Evolutionary conservation across 2,888 invertebrate species (phyloP).

Genomic region (Caenorhabditis imperialis): DNA sequence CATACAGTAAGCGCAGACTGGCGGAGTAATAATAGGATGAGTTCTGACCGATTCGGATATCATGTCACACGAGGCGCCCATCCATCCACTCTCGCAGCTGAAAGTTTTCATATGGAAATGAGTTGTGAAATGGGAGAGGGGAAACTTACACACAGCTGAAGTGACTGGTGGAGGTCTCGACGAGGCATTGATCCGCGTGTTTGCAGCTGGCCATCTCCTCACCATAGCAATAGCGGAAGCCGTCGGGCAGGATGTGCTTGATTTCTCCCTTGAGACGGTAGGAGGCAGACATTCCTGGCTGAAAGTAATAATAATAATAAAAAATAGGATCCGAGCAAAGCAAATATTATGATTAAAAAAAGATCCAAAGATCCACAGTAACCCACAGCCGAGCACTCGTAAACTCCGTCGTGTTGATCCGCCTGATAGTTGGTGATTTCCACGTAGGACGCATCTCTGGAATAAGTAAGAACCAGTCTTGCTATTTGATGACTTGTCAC

Average conservation of each 20-base stretch:
- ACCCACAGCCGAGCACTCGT: slow-evolving; percentile 54
- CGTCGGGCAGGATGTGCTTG: slow-evolving; percentile 47
- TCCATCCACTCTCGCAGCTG: slow-evolving; percentile 56
- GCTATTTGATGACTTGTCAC: slow-evolving; percentile 11
- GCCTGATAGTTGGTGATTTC: slow-evolving; percentile 39
- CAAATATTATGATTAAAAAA: too few relatives aligned
- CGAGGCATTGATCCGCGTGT: slow-evolving; percentile 48
- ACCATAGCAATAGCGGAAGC: slow-evolving; percentile 53
- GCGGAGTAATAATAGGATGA: slow-evolving; percentile 44
- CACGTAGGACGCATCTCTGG: slow-evolving; percentile 43
- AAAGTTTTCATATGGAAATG: slow-evolving; percentile 20
- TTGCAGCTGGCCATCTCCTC: slow-evolving; percentile 56
- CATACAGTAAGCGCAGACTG: slow-evolving; percentile 58
- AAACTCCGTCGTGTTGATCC: slow-evolving; percentile 47
- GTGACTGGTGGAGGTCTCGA: slow-evolving; percentile 36
- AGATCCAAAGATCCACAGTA: too few relatives aligned
- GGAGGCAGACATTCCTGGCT: slow-evolving; percentile 60
- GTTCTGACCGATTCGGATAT: slow-evolving; percentile 52
- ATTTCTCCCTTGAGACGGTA: slow-evolving; percentile 52
- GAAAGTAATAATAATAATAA: slow-evolving; percentile 21
- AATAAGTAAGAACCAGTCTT: slow-evolving; percentile 1
- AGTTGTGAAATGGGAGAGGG: not conserved
- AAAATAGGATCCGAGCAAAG: too few relatives aligned
- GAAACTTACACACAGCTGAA: slow-evolving; percentile 56
- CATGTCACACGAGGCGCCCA: slow-evolving; percentile 49